A percentile compares a stretch with the other conserved stretches of the same genome.
Conservation (phyloP, 2,797 vertebrate genomes). For the Artibeus jamaicensis region DNA sequence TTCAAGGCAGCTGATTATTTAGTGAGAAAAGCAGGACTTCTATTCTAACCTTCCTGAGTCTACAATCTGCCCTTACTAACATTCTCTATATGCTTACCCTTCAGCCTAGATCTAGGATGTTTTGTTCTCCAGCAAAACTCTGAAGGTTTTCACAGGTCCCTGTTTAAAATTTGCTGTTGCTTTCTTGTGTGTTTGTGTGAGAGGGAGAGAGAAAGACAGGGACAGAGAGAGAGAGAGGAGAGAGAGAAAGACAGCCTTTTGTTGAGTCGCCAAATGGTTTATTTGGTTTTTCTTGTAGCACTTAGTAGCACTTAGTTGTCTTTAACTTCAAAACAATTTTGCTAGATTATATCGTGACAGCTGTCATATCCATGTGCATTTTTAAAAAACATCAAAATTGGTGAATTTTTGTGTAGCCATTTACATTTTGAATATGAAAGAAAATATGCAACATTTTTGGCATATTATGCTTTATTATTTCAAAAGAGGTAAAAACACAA, state of each 20-base stretch:
- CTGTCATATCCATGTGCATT: neutral
- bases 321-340: neutral
- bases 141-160: conserved; percentile 11
- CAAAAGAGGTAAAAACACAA: neutral
- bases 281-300: neutral
- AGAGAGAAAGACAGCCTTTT: neutral
- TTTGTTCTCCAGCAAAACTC: neutral
- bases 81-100: neutral
- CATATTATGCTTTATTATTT: neutral
- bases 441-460: neutral
- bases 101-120: neutral
- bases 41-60: neutral
- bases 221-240: neutral
- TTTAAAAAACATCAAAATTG: neutral
- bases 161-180: neutral
- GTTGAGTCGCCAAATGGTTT: neutral
- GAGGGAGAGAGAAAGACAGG: neutral
- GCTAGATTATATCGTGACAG: neutral
- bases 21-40: neutral
- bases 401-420: neutral
- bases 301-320: neutral
- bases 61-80: neutral
- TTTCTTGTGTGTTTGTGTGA: neutral
- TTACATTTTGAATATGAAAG: neutral
- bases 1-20: neutral